Base-by-base conservation (phyloP, 2,797 vertebrate genomes). In the Coregonus suidteri region DNA sequence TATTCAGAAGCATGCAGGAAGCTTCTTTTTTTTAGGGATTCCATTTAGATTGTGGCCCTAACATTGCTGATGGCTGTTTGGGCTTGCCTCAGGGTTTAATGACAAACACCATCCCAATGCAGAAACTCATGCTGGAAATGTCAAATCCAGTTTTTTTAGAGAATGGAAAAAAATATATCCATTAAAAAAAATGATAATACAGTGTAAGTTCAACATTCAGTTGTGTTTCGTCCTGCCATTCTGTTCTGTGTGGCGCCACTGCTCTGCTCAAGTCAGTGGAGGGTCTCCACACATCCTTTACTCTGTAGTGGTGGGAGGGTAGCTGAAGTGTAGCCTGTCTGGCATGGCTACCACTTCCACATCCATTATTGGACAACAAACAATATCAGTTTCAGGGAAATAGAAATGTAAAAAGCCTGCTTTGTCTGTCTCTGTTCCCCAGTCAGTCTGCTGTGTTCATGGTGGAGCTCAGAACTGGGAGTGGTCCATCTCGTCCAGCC, bases 401-500 rank as follows among this genome's bases (percentile, higher is more conserved):
- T 80, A 86, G 83, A 90, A 90, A 91, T 81, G 88, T 90, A 86
- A 85, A 91, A 91, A 88, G 87, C 75, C 75, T 82, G 56, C 52
- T 51, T 68, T 41, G 67, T 81, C 79, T 81, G 65, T 82, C 81
- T 76, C 73, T 16, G 13, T 15, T 18, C 13, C 59, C 56, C 71
- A 34, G 7, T 20, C 47, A 14, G 6, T 31, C 20, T 30, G 41
- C 47, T n/a, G 1, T 30, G 34, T 59, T 71, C 20, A 71, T 59
- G 56, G 34, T 37, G 6, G 73, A 47, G 78, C 84, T 94, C 96
- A 99, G 93, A 99, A 99, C 89, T 98, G 97, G 87, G 97, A 96
- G 88, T 98, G 97, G 94, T 99, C 98, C 98, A 99, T 98, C 91
- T 99, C 98, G 18, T 99, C 98, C 78, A 99, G 95, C 98, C 98